Base-by-base conservation (phyloP, 2,113 vertebrate species). In the Periophthalmus modestus region DNA sequence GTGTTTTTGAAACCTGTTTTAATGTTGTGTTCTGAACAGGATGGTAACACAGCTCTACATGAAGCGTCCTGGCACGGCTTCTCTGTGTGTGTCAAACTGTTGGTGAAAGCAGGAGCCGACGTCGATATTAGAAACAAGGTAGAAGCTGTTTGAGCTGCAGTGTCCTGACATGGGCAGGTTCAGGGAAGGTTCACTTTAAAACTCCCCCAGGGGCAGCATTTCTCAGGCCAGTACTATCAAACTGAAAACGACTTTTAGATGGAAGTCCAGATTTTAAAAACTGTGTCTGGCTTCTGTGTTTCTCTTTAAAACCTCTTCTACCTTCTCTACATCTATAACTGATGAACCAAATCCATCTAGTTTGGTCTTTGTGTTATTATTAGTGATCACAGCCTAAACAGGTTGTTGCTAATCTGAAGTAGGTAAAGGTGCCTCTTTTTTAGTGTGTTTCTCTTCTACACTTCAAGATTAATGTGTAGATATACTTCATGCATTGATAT, bases 21-120 rank as follows among this genome's bases (percentile, higher is more conserved):
- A n/a, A 43, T 43, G 7, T 46, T 58, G 52, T 19, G 18, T 34
- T 77, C 54, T 80, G 70, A 68, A 79, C 36, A 97, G 96, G 95
- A 96, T 1, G 96, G 96, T 62, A 97, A 96, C 83, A 96, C 95
- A 0, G 96, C 95, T 47, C 94, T 98, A 55, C 96, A 98, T 1
- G 96, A 98, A 88, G 95, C 93, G 0, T 94, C 93, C 10, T 98
- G 96, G 96, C 96, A 98, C 1, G 96, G 96, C 16, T 98, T 97
- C 92, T 95, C 94, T 82, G 94, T 95, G 75, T 96, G 95, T 58
- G 94, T 95, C 85, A 96, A 96, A 88, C 92, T 95, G 73, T 94
- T 98, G 1, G 88, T 97, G 88, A 95, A 96, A 90, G 94, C 95
- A 18, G 95, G 95, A 75, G 96, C 96, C 54, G 94, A 95, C 0